Evolutionary conservation across 2,888 invertebrate genomes (phyloP).

Genomic region (Synergus umbraculus): DNA sequence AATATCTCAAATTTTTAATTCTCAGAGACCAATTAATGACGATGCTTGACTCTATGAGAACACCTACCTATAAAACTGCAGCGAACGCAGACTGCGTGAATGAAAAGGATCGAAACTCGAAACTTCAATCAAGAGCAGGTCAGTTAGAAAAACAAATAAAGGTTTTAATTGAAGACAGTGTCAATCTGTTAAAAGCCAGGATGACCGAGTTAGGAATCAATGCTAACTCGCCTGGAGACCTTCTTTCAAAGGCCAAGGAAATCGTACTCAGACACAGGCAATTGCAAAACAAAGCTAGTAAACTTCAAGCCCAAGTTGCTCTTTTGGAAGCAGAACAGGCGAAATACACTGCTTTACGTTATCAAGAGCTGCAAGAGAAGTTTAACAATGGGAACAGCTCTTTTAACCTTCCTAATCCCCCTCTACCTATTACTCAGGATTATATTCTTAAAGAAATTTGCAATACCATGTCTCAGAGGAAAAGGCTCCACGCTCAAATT

Average conservation of each 20-base stretch:
- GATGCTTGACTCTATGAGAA: constrained; percentile 90
- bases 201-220: constrained; percentile 95
- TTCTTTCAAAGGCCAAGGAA: constrained; percentile 92
- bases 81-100: constrained; percentile 88
- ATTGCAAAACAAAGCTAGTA: constrained; percentile 91
- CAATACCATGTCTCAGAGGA: constrained; percentile 89
- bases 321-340: constrained; percentile 88
- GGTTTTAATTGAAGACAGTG: constrained; percentile 94
- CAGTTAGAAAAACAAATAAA: constrained; percentile 96
- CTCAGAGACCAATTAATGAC: constrained; percentile 89
- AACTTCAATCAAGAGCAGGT: constrained; percentile 89
- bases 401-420: constrained; percentile 81
- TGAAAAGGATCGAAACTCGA: constrained; percentile 90
- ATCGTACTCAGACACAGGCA: constrained; percentile 96
- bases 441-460: constrained; percentile 92
- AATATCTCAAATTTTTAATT: constrained; percentile 15
- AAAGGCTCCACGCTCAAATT: constrained; percentile 88
- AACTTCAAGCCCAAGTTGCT: constrained; percentile 89
- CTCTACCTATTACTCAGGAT: constrained; percentile 84
- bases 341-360: constrained; percentile 84
- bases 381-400: constrained; percentile 80
- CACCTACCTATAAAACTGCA: constrained; percentile 85
- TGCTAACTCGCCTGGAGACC: constrained; percentile 90
- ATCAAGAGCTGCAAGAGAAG: constrained; percentile 87
- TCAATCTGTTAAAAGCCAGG: constrained; percentile 90